These are phyloP conservation scores for Druon quercuslanigerum DNA, from an alignment of 1,140 invertebrate species.

Conservation along the genomic window DNA sequence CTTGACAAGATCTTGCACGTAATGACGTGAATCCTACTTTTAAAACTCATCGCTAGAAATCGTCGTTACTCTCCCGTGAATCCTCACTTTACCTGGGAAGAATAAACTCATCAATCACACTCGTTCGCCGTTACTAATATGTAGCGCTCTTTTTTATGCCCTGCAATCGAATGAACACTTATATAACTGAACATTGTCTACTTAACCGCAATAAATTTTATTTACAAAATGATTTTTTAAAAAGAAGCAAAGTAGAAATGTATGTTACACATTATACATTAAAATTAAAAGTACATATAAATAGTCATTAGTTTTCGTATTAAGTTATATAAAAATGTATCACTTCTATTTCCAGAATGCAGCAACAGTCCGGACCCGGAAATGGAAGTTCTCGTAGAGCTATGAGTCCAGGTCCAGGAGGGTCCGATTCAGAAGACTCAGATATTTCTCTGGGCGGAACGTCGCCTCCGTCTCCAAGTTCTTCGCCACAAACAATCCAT, in stretches of 20 bases:
- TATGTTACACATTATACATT: background rate
- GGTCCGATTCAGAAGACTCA: slow-evolving; percentile 71
- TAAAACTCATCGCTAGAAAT: slow-evolving; percentile 57
- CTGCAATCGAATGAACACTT: background rate
- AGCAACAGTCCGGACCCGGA: slow-evolving; percentile 71
- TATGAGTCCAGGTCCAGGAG: slow-evolving; percentile 69
- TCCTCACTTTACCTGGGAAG: slow-evolving; percentile 61
- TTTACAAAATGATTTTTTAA: no score
- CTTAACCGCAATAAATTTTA: no score
- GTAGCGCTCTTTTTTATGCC: background rate
- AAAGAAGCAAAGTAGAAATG: background rate
- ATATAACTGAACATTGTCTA: background rate
- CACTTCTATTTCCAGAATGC: slow-evolving; percentile 65
- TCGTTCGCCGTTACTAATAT: slow-evolving; percentile 41
- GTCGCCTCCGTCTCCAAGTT: slow-evolving; percentile 71
- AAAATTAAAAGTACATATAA: no score
- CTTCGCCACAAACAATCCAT: slow-evolving; percentile 68
- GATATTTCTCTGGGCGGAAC: slow-evolving; percentile 72
- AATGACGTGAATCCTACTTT: slow-evolving; percentile 63
- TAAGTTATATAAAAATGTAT: background rate
- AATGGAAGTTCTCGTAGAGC: slow-evolving; percentile 62
- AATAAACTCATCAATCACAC: slow-evolving; percentile 64
- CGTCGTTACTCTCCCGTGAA: slow-evolving; percentile 65
- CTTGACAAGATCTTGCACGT: slow-evolving; percentile 57
- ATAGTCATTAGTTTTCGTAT: background rate